Percentiles rank a stretch among this genome's conserved stretches.
Evolutionary conservation across 2,888 invertebrate species (phyloP).

Genomic region (Volucella inflata): DNA sequence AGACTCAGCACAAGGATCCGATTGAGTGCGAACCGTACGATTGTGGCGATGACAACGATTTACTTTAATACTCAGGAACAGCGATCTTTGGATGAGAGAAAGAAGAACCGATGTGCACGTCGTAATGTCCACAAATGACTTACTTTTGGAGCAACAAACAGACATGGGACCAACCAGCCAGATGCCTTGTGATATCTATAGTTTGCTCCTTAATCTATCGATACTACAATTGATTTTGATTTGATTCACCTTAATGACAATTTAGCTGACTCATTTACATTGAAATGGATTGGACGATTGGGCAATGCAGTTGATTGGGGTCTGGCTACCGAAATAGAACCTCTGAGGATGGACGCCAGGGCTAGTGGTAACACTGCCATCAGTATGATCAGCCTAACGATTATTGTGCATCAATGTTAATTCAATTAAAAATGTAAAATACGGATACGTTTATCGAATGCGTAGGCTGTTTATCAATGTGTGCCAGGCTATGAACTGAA

Average conservation of each 20-base stretch:
- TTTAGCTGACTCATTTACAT: conserved; percentile 70
- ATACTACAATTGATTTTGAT: conserved; percentile 60
- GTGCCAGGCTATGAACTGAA: background rate
- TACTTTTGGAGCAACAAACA: conserved; percentile 63
- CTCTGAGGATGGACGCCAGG: conserved; percentile 15
- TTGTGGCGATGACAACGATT: conserved; percentile 32
- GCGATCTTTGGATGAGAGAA: background rate
- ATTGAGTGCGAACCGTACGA: conserved; percentile 8
- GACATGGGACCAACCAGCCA: conserved; percentile 24
- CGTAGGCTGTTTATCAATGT: conserved; percentile 39
- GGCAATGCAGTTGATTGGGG: conserved; percentile 4
- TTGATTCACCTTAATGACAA: conserved; percentile 70
- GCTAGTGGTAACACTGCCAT: conserved; percentile 26
- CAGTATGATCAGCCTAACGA: conserved; percentile 59
- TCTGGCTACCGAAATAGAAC: conserved; percentile 19
- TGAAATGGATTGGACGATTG: conserved; percentile 28
- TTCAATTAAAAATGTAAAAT: conserved; percentile 75
- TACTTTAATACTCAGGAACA: background rate
- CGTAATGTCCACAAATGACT: conserved; percentile 51
- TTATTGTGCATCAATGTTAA: conserved; percentile 71
- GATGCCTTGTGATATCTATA: background rate
- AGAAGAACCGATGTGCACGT: conserved; percentile 14
- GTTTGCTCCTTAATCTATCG: conserved; percentile 33
- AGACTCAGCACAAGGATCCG: conserved; percentile 17
- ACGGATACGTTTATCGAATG: conserved; percentile 31